Conservation (phyloP, 64 coral and sea anemone species). For the Anthopleura sola region DNA sequence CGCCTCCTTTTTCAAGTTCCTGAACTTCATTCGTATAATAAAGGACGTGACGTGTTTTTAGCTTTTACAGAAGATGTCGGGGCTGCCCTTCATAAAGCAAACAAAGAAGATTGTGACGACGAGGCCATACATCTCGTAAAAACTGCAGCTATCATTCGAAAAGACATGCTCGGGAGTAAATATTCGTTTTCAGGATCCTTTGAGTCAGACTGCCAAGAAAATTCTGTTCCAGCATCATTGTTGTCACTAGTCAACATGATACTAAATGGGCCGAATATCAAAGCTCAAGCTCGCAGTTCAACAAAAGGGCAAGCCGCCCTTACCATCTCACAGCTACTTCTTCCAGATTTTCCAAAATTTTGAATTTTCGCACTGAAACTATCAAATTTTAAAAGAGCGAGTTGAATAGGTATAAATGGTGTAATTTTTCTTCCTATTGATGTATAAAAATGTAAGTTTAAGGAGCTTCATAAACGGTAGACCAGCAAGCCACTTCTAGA, state of each 20-base stretch:
- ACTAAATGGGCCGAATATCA: conserved; percentile 37
- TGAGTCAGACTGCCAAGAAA: conserved; percentile 33
- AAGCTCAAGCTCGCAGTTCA: conserved; percentile 13
- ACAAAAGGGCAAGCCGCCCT: conserved; percentile 17
- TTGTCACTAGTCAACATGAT: conserved; percentile 51
- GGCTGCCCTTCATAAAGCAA: conserved; percentile 27
- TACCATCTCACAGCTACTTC: conserved; percentile 40
- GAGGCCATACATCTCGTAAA: conserved; percentile 52
- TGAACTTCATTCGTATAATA: conserved; percentile 25
- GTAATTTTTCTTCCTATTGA: too few relatives aligned
- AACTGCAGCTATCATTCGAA: conserved; percentile 35
- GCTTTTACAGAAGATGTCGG: conserved; percentile 29
- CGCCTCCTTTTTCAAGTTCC: conserved; percentile 29
- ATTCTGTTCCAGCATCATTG: conserved; percentile 43
- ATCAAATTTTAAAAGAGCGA: too few relatives aligned
- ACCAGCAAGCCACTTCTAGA: too few relatives aligned
- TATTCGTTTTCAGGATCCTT: conserved; percentile 43
- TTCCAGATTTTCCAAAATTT: too few relatives aligned
- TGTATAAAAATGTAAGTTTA: too few relatives aligned
- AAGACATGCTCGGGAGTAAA: conserved; percentile 36
- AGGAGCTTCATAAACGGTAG: too few relatives aligned
- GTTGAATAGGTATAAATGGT: too few relatives aligned
- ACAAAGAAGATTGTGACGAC: conserved; percentile 40
- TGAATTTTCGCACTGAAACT: too few relatives aligned
- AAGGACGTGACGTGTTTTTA: conserved; percentile 47